Evolutionary conservation across 1,140 invertebrate species (phyloP), one percentile per base, ranked within the genome.

Genomic region (Pseudomyrmex sp.): DNA sequence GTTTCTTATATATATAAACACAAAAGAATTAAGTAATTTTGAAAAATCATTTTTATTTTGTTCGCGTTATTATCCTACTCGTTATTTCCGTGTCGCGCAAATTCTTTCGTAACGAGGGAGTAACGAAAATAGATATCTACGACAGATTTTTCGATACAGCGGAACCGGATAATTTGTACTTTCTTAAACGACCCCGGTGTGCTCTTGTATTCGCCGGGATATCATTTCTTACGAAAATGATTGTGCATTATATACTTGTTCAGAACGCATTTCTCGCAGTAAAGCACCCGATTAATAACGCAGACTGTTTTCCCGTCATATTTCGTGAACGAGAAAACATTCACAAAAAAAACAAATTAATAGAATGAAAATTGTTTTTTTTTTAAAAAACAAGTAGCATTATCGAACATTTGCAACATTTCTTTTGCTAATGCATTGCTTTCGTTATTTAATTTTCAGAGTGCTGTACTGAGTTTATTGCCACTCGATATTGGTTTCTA

Each of bases 371-470:
- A 26, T 26, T 26, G 26, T 26, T 26, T 26, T 26, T 26, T 26
- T 26, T 26, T 23, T 0, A 23, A 12, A 66, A 66, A 66, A 2
- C 7, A 20, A 66, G 9, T 46, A 46, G 2, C 18, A n/a, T 13
- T 18, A 65, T 12, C 12, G 46, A 66, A 66, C 46, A 9, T 46
- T 66, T 12, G 3, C 3, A 48, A 48, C n/a, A n/a, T n/a, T 66
- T 66, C 15, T 66, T 18, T 66, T 66, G 10, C 2, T 46, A 20
- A 46, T 3, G 15, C 46, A 46, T 66, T 66, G 7, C 15, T 46
- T 20, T 15, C 20, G 18, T 66, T 10, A 44, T 65, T 65, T 46
- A 46, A 66, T 66, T 61, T 61, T 62, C 9, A 26, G 15, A 66
- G 5, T 18, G 18, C 5, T 8, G 35, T 18, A 35, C 35, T 7